phyloP scores from a whole-genome alignment of 1,140 invertebrate species.

The Meloidogyne floridensis region DNA sequence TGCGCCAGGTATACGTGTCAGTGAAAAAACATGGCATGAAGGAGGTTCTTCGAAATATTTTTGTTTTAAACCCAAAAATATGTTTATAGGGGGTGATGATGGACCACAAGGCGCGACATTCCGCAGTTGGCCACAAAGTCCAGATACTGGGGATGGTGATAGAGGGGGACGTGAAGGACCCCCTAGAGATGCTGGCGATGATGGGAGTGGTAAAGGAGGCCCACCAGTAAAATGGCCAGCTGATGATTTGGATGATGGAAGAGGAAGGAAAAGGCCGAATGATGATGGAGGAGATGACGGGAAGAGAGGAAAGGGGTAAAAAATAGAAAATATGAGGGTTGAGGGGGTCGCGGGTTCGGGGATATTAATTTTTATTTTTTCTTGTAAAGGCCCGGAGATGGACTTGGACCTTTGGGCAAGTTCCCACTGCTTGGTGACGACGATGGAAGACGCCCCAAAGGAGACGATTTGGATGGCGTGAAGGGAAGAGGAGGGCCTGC shows the following conservation, averaged over 20 bases:
- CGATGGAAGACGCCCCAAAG: no score
- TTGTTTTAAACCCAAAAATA: background rate
- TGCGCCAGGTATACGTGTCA: constrained; percentile 39
- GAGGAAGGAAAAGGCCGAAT: constrained; percentile 35
- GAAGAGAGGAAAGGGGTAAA: constrained; percentile 9
- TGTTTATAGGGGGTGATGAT: background rate
- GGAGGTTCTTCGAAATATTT: constrained; percentile 21
- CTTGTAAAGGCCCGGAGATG: background rate
- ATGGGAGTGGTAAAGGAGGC: background rate
- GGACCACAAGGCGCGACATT: background rate
- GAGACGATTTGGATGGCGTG: background rate
- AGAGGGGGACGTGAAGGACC: constrained; percentile 24
- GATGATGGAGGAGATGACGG: constrained; percentile 10
- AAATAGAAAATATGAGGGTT: background rate
- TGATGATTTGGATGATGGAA: constrained; percentile 27
- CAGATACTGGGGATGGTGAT: background rate
- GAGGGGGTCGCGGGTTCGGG: background rate
- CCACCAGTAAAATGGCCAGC: background rate
- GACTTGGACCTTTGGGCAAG: background rate
- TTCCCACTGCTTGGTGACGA: constrained; percentile 20
- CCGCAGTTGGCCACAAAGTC: background rate
- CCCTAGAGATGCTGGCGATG: constrained; percentile 30
- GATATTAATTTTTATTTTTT: constrained; percentile 9
- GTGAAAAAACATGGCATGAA: constrained; percentile 47
- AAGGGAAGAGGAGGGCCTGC: background rate